Evolutionary conservation across 64 coral and sea anemone genomes (phyloP).

Genomic region (Stichodactyla mertensii): DNA sequence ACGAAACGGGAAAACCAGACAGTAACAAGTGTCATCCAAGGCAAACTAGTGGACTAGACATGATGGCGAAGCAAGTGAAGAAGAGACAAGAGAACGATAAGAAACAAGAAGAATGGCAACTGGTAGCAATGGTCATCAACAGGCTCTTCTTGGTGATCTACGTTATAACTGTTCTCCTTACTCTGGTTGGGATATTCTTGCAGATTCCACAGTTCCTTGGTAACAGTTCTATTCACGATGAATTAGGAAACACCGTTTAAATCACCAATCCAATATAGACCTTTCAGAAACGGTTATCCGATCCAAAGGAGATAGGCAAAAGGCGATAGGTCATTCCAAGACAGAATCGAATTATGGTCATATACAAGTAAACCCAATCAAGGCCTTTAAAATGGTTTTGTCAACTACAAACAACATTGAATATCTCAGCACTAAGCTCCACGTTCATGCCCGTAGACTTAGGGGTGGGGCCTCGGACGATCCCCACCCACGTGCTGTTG

Average conservation of each 20-base stretch:
- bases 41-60: conserved; percentile 43
- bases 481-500: no score
- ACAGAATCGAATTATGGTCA: no score
- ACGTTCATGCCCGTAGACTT: no score
- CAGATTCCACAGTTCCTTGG: conserved; percentile 42
- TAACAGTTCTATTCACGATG: not conserved
- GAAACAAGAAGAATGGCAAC: conserved; percentile 88
- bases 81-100: conserved; percentile 61
- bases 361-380: no score
- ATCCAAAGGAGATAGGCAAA: no score
- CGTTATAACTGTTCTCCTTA: conserved; percentile 37
- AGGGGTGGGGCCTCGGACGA: no score
- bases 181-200: conserved; percentile 56
- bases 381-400: no score
- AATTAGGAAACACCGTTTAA: not conserved
- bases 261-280: not conserved
- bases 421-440: no score
- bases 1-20: conserved; percentile 2
- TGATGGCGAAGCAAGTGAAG: conserved; percentile 64
- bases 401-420: no score
- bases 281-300: no score
- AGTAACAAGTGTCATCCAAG: conserved; percentile 1
- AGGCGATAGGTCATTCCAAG: no score
- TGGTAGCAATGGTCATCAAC: conserved; percentile 74
- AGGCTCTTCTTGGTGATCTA: conserved; percentile 68